Evolutionary conservation across 2,888 invertebrate species (phyloP).

Genomic region (Drosophila fungiperda): DNA sequence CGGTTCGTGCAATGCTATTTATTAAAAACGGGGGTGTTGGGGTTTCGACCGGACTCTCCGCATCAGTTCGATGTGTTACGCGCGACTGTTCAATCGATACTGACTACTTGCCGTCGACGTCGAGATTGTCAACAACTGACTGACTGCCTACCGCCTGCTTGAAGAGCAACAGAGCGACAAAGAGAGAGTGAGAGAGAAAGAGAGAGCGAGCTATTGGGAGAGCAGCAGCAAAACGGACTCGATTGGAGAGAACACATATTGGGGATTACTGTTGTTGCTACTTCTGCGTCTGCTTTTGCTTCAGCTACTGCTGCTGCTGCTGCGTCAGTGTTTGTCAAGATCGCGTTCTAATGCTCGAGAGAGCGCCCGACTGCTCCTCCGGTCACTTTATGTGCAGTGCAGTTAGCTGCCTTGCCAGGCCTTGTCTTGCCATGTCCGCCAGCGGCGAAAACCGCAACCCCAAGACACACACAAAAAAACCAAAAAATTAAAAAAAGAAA

Average conservation of each 20-base stretch:
- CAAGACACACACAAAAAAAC: conserved; percentile 15
- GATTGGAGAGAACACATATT: conserved; percentile 32
- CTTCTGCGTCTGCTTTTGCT: neutral
- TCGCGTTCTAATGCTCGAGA: conserved; percentile 53
- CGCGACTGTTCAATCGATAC: conserved; percentile 80
- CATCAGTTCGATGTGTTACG: conserved; percentile 69
- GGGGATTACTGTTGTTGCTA: conserved; percentile 8
- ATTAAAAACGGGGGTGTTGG: conserved; percentile 69
- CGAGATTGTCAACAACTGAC: conserved; percentile 35
- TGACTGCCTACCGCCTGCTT: conserved; percentile 29
- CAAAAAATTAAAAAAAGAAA: conserved; percentile 8
- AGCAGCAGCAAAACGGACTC: conserved; percentile 18
- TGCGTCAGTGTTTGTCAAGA: conserved; percentile 54
- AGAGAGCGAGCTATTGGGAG: conserved; percentile 13
- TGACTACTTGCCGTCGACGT: conserved; percentile 49
- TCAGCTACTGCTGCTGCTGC: conserved; percentile 22
- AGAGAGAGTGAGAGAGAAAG: conserved; percentile 19
- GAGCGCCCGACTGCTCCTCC: conserved; percentile 24
- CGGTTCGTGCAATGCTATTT: conserved; percentile 71
- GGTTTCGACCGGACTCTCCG: conserved; percentile 59
- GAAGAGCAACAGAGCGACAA: neutral
- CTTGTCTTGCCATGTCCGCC: conserved; percentile 19
- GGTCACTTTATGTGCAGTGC: conserved; percentile 32
- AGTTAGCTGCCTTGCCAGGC: conserved; percentile 10
- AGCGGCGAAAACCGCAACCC: conserved; percentile 38